These are phyloP conservation scores for Falcunculus frontatus DNA, from an alignment of 2,113 vertebrate species.

Conservation along the genomic window DNA sequence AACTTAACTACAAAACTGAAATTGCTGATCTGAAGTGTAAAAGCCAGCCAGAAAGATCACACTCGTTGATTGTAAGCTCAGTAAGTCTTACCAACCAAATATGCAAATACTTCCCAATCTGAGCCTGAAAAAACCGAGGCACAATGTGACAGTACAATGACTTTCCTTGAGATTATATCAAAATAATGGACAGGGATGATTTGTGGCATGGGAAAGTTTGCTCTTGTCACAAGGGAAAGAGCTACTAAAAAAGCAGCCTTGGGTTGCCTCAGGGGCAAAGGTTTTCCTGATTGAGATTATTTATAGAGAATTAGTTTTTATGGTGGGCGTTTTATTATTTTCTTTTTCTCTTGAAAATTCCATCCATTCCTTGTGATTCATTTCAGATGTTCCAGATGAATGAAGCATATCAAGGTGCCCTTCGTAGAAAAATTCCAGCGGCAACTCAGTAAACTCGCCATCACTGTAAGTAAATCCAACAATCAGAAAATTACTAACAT, in stretches of 20 bases:
- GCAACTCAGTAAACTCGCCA: neutral
- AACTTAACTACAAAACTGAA: neutral
- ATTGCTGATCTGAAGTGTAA: neutral
- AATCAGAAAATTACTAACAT: neutral
- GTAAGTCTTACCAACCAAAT: neutral
- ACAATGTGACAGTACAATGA: neutral
- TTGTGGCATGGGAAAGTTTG: conserved; percentile 36
- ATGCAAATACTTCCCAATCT: neutral
- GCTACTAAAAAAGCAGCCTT: conserved; percentile 28
- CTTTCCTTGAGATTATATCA: neutral
- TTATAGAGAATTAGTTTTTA: conserved; percentile 41
- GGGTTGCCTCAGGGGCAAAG: conserved; percentile 9
- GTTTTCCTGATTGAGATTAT: conserved; percentile 29
- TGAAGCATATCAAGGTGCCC: neutral
- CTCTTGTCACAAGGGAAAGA: conserved; percentile 28
- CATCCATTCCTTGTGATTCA: neutral
- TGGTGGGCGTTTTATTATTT: conserved; percentile 17
- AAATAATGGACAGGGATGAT: neutral
- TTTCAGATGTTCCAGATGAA: conserved; percentile 36
- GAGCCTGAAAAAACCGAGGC: neutral
- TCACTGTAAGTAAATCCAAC: conserved; percentile 18
- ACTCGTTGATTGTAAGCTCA: neutral
- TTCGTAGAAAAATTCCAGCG: neutral
- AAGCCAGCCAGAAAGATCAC: neutral
- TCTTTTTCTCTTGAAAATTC: conserved; percentile 39